A percentile compares a stretch with the other conserved stretches of the same genome.
Evolutionary conservation across 2,888 invertebrate species (phyloP).

Genomic region (Latrodectus hesperus): DNA sequence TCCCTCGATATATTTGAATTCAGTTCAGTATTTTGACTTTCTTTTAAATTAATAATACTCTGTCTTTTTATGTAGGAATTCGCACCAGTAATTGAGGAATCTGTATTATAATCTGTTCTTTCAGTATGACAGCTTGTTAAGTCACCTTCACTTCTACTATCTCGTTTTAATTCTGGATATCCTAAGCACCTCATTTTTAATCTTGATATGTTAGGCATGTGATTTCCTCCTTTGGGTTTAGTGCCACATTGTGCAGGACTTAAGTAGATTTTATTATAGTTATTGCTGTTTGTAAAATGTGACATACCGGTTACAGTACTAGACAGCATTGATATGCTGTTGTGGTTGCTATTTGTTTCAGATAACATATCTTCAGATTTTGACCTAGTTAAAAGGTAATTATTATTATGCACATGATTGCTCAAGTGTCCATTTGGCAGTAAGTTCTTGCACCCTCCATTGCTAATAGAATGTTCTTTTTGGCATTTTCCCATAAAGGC

Average conservation of each 20-base stretch:
- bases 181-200: conserved; percentile 51
- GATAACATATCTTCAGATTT: conserved; percentile 75
- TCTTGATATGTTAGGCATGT: conserved; percentile 35
- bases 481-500: conserved; percentile 72
- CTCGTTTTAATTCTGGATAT: conserved; percentile 51
- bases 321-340: conserved; percentile 52
- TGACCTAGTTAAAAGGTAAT: conserved; percentile 72
- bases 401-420: conserved; percentile 16
- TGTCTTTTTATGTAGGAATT: conserved; percentile 5
- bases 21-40: neutral
- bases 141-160: conserved; percentile 66
- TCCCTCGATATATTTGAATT: conserved; percentile 6
- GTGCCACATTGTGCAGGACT: conserved; percentile 44
- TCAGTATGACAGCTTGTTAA: conserved; percentile 62
- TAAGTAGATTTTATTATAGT: conserved; percentile 23
- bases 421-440: conserved; percentile 18
- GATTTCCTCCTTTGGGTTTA: conserved; percentile 31
- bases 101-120: conserved; percentile 21
- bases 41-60: neutral
- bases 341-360: conserved; percentile 70
- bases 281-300: conserved; percentile 28
- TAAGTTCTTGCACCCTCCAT: neutral
- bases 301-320: conserved; percentile 49
- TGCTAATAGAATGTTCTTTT: conserved; percentile 6
- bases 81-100: neutral